Percentiles rank a stretch among this genome's conserved stretches.
These are phyloP conservation scores for Labroides dimidiatus DNA, from an alignment of 2,797 vertebrate genomes.

Conservation along the genomic window DNA sequence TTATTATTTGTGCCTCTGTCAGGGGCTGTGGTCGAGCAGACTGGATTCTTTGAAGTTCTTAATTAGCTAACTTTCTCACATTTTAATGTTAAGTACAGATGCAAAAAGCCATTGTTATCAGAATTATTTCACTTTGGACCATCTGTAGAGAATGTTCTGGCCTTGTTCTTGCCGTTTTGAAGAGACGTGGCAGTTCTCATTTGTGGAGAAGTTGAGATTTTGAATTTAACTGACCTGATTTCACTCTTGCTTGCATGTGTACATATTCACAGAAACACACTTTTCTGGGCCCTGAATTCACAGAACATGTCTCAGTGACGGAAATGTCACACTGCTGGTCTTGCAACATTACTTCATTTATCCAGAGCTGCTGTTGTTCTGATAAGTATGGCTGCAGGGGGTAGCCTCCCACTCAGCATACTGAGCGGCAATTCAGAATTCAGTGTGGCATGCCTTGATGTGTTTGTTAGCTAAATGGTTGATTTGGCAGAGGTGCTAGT, in stretches of 20 bases:
- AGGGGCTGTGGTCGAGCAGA: conserved; percentile 40
- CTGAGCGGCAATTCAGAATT: conserved; percentile 66
- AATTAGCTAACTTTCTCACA: conserved; percentile 68
- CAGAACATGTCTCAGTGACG: conserved; percentile 49
- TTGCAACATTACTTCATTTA: conserved; percentile 57
- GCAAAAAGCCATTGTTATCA: conserved; percentile 7
- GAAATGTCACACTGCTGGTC: conserved; percentile 48
- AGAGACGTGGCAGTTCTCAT: conserved; percentile 12
- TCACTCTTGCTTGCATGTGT: conserved; percentile 7
- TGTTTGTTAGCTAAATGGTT: conserved; percentile 78
- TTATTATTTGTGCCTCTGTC: conserved; percentile 55
- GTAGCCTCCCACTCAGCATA: conserved; percentile 71
- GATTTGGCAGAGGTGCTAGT: conserved; percentile 75
- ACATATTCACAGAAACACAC: neutral
- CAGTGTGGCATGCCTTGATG: conserved; percentile 64
- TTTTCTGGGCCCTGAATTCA: conserved; percentile 30
- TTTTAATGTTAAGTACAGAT: conserved; percentile 44
- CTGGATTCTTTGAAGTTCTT: conserved; percentile 62
- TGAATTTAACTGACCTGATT: conserved; percentile 40
- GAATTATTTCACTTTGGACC: conserved; percentile 34
- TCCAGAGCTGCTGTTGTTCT: conserved; percentile 63
- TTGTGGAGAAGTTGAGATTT: conserved; percentile 31
- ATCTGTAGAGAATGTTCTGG: conserved; percentile 31
- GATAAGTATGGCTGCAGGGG: conserved; percentile 74
- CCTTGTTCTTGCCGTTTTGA: conserved; percentile 26